Evolutionary conservation across 37 sponge, comb jelly and placozoan species (phyloP), one percentile per base, ranked within the genome.

Genomic region (Eunapius fragilis): DNA sequence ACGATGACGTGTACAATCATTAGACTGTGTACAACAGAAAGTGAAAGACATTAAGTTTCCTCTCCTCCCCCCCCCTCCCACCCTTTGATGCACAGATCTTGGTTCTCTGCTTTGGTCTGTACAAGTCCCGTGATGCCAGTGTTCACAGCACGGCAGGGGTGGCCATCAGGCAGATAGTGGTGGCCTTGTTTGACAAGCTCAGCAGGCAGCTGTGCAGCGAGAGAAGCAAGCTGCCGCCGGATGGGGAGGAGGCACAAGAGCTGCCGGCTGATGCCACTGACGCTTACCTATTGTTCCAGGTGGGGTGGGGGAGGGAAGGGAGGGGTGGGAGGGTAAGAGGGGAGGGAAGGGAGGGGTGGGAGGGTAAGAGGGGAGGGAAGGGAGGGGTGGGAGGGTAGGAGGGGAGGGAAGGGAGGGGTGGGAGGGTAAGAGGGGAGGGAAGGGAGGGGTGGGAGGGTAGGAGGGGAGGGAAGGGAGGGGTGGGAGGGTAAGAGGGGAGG

Each of bases 281-380:
- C 87, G 96, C 93, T n/a, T 95, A 95, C 83, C 78, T 95, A 3
- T 73, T 95, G 28, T 95, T 95, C 49, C 95, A 95, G 84, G 95
- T 95, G 3, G 3, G 41, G 3, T 41, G 41, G 41, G 41, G 41
- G 41, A 41, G 41, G 41, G 41, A 6, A 6, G 41, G 41, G 6
- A 6, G 41, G 41, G 41, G 41, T 41, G 3, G 6, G 41, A 41
- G 41, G 6, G 41, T 6, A 9, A 41, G 41, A 6, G 41, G 41
- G 41, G 6, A 41, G 41, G 41, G 6, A 6, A 9, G 41, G 41
- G 6, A 41, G 41, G 6, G 41, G 41, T 74, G 75, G 10, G 75
- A 35, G 75, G 23, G 75, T 74, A 36, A 35, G 75, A 23, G 75
- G 2, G 75, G 2, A 32, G 2, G 75, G 2, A 32, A 4, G 75